Conservation (phyloP, 2,113 vertebrate species). For the Phodopus roborovskii region DNA sequence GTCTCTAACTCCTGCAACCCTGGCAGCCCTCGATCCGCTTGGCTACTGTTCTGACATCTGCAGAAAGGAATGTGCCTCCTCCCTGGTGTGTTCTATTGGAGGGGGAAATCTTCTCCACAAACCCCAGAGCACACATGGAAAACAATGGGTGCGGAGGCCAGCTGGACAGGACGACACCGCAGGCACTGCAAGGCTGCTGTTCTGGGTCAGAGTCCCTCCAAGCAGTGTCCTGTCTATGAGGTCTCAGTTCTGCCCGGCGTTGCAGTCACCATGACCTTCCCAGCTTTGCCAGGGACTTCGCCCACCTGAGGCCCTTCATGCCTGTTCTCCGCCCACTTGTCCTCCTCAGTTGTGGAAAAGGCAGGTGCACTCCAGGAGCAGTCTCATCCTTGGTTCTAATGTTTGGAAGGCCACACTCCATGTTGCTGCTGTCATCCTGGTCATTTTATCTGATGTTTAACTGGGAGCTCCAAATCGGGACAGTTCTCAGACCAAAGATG, state of each 20-base stretch:
- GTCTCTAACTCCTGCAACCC: background rate
- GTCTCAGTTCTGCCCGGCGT: rapidly evolving
- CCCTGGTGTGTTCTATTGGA: background rate
- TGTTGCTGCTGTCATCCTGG: rapidly evolving
- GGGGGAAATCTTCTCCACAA: background rate
- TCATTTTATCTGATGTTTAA: background rate
- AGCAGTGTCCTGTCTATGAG: rapidly evolving
- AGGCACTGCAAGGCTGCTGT: rapidly evolving
- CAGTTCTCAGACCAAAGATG: conserved; percentile 68
- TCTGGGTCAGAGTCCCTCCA: background rate
- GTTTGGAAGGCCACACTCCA: background rate
- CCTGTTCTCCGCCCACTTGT: rapidly evolving
- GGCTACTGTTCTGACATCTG: background rate
- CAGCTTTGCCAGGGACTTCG: background rate
- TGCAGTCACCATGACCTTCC: rapidly evolving
- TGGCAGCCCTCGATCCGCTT: background rate
- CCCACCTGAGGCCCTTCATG: background rate
- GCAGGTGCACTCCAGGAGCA: background rate
- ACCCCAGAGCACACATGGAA: background rate
- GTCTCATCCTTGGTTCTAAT: rapidly evolving
- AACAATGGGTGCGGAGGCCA: background rate
- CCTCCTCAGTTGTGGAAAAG: background rate
- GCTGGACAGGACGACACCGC: rapidly evolving
- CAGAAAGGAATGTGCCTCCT: background rate
- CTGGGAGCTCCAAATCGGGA: background rate